Base-by-base conservation (phyloP, 35 echinoderm and acorn worm genomes). In the Stichopus chloronotus region DNA sequence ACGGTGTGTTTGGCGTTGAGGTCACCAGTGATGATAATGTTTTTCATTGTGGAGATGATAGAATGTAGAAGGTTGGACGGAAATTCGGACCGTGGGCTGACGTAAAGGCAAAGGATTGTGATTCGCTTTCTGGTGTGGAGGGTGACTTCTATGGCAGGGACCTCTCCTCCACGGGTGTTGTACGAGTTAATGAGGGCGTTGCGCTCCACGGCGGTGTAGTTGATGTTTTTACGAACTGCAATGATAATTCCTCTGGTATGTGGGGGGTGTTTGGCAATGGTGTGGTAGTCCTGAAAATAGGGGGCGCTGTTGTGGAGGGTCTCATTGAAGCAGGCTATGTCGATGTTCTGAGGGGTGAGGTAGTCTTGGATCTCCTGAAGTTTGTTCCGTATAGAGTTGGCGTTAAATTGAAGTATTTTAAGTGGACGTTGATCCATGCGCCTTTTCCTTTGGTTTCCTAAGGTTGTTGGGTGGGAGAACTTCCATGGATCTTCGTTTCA, bases 1-100 rank as follows among this genome's bases (percentile, higher is more conserved):
- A 4, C 21, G 3, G 57, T 78, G 68, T 54, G 61, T 53, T 90
- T 90, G 21, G 63, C 52, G 72, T 90, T 90, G 11, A 90, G 43
- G 52, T 90, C 88, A 55, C 88, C 88, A 25, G 69, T 54, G 24
- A 90, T 72, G 87, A 88, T 88, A 5, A 78, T 72, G 65, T 90
- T 25, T 52, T 91, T 91, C 6, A 21, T 25, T 4, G 21, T 77
- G n/a, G 20, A 53, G 65, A 72, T 72, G 5, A 76, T 16, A 11
- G 5, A 21, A 0, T 30, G 65, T 12, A 91, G 19, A 16, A 72
- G 56, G 5, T 53, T 17, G 11, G 0, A 52, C 7, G 88, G 88
- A 14, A 91, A 91, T 7, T 17, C 21, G 0, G 72, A 16, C 14
- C 5, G 9, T 24, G 65, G 88, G 3, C 11, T 24, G 25, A 24